Base-by-base conservation (phyloP, 2,797 vertebrate genomes). In the Sebastes steindachneri region DNA sequence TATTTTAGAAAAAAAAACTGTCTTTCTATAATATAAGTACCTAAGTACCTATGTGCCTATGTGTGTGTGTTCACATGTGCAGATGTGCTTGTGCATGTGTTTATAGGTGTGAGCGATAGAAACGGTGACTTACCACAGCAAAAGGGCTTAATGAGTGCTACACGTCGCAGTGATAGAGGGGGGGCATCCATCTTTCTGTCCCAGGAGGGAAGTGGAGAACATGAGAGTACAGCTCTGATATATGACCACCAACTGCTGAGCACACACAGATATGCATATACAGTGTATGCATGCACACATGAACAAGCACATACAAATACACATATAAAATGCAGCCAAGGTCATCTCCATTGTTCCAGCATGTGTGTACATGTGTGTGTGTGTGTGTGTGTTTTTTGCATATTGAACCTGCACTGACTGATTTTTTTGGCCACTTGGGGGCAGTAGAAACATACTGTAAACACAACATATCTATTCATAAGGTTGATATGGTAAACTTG, bases 191-290 rank as follows among this genome's bases (percentile, higher is more conserved):
- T 86, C 80, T 86, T 79, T 54, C 9, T 64, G 69, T 91, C 86
- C 86, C 87, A 41, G 63, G 80, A 82, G 88, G 70, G 58, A 87
- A 45, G 60, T 68, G 48, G 57, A 87, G 82, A 74, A 71, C 73
- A 55, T 72, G 83, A 37, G 77, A 37, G 77, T 48, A 72, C 82
- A 72, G 80, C 73, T 84, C 68, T 91, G 87, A 93, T 87, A 41
- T 80, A 94, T 90, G 75, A 88, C 79, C 74, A 75, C 63, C 76
- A 76, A 71, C 64, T 83, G 84, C 75, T 83, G 75, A 86, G 73
- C 76, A 68, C 69, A 80, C 33, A 62, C 58, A 82, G 3, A 51
- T 19, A 51, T 45, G 15, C 41, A n/a, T 23, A 69, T 48, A 67
- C 7, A 26, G 25, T 58, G 51, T 17, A 71, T 53, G 31, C 48